Base-by-base conservation (phyloP, 2,797 vertebrate genomes). In the Fistularia tabacaria region DNA sequence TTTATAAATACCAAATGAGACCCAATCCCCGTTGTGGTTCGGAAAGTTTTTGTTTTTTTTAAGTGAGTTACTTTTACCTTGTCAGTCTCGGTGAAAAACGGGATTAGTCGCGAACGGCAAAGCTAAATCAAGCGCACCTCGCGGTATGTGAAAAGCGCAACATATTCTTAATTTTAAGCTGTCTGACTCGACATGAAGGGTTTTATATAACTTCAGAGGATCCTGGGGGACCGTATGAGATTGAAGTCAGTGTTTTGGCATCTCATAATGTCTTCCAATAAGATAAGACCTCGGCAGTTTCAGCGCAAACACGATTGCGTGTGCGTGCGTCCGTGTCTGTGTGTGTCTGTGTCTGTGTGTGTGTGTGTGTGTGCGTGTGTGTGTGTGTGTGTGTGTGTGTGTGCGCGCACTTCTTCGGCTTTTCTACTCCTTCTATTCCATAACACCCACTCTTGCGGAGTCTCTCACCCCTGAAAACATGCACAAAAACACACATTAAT, bases 231-330 rank as follows among this genome's bases (percentile, higher is more conserved):
- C 59, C 61, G 59, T 49, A 38, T 49, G 71, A 81, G 79, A 85
- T 82, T 79, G 80, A 79, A 84, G 81, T 71, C 73, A 73, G 73
- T 73, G 80, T 84, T 83, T 79, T 67, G 78, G 77, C 76, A 62
- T 79, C 81, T 77, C 75, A 76, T 84, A 82, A 84, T 80, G 66
- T 79, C 77, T 63, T 71, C 73, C 80, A 84, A 80, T 83, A 78
- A 84, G 81, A 85, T 77, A 79, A 82, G 78, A 83, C 74, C 80
- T 69, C 5, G 74, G 73, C 57, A 55, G 62, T 73, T 81, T 76
- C 69, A 56, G 54, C 54, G 66, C 51, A 52, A 67, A 73, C 74
- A 73, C 74, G 79, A 79, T 80, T n/a, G n/a, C n/a, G 82, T 69
- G 39, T 40, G 39, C 7, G 3, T 8, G 39, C n/a, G n/a, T n/a